phyloP scores from a whole-genome alignment of 2,888 invertebrate genomes.

The Drosophila lutescens region DNA sequence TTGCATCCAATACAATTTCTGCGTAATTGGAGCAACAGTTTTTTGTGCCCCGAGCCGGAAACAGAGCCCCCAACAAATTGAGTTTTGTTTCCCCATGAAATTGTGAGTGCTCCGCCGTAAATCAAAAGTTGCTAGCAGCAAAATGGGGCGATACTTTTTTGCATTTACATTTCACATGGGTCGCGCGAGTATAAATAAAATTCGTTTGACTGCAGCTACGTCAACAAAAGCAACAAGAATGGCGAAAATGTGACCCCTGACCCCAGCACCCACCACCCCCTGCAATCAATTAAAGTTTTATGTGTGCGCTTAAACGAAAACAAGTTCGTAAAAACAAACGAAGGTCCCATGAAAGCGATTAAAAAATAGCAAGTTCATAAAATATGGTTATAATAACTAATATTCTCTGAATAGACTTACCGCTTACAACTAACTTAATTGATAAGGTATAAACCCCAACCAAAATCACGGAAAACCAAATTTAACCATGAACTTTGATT shows the following conservation, averaged over 20 bases:
- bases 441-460: too few relatives aligned
- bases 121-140: constrained; percentile 26
- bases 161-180: constrained; percentile 11
- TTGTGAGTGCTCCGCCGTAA: constrained; percentile 22
- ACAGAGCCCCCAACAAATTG: constrained; percentile 21
- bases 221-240: neutral
- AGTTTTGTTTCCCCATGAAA: constrained; percentile 27
- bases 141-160: constrained; percentile 2
- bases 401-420: too few relatives aligned
- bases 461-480: too few relatives aligned
- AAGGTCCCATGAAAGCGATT: too few relatives aligned
- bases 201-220: constrained; percentile 8
- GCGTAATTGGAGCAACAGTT: constrained; percentile 34
- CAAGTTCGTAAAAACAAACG: neutral
- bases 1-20: constrained; percentile 12
- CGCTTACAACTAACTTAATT: too few relatives aligned
- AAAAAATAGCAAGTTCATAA: too few relatives aligned
- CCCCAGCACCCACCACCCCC: neutral
- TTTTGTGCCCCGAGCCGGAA: constrained; percentile 17
- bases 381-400: too few relatives aligned
- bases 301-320: neutral
- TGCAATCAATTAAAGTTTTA: constrained; percentile 17
- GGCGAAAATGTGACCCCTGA: neutral
- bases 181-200: constrained; percentile 15
- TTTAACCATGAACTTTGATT: too few relatives aligned